Evolutionary conservation across 2,797 vertebrate species (phyloP), one percentile per base, ranked within the genome.

Genomic region (Darevskia mixta): DNA sequence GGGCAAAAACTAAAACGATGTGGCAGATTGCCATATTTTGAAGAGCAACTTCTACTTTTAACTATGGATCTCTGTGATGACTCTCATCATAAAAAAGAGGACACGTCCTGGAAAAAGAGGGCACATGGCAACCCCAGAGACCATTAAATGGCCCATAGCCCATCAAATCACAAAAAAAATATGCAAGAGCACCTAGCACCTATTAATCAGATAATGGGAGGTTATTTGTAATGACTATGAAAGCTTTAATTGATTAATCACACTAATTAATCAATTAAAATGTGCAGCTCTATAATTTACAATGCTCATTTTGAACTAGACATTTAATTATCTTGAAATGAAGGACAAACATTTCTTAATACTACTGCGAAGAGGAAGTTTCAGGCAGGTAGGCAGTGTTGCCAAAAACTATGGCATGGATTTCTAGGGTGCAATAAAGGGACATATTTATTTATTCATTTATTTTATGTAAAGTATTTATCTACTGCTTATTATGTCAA

Each of bases 151-250:
- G n/a, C 15, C n/a, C 20, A 77, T 35, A 82, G 72, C n/a, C 38
- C 58, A 82, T 55, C 71, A 49, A 67, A 87, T 75, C 45, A 82
- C 69, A 45, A 7, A 27, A 58, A 35, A 79, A 76, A 49, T 58
- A 67, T 55, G 58, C 67, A 76, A 77, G 72, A 87, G 41, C 20
- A 38, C 23, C 41, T 35, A 82, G 41, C 4, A 67, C 29, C 20
- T n/a, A 87, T 87, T 87, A 87, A 67, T 82, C 80, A 82, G 72
- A 82, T 76, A 76, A 82, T 87, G 61, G 80, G 71, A 82, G 61
- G 80, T 66, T 87, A 82, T 82, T 82, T 82, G 41, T 38, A 82
- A 82, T 87, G n/a, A 8, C 72, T 82, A 29, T 41, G 67, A 87
- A 87, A 79, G 55, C 23, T 9, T 82, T 76, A 82, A 82, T 76